Conservation (phyloP, 64 coral and sea anemone species). For the Montipora foliosa region DNA sequence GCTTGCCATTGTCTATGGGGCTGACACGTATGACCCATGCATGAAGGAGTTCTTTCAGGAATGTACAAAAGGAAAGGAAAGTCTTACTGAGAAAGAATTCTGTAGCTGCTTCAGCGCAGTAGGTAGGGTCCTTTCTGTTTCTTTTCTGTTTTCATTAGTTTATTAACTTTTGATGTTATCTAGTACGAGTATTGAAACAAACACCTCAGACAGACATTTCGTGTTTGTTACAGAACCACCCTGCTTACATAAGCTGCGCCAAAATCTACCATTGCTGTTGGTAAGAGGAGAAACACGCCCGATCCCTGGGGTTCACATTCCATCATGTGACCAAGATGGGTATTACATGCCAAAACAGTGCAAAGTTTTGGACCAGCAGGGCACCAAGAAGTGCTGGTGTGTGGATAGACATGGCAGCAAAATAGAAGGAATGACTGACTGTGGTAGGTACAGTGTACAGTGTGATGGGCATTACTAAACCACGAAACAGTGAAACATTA, state of each 20-base stretch:
- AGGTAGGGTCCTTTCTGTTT: slow-evolving; percentile 47
- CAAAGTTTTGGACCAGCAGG: slow-evolving; percentile 25
- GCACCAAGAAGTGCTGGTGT: slow-evolving; percentile 84
- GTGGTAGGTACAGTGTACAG: slow-evolving; percentile 48
- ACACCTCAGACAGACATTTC: background rate
- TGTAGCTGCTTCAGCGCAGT: slow-evolving; percentile 75
- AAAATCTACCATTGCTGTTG: slow-evolving; percentile 69
- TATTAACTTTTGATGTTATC: no score
- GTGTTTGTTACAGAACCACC: slow-evolving; percentile 55
- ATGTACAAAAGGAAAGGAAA: slow-evolving; percentile 79
- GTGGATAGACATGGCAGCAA: slow-evolving; percentile 85
- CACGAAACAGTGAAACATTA: no score
- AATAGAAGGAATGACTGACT: slow-evolving; percentile 75
- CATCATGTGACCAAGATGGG: slow-evolving; percentile 83
- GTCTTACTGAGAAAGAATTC: slow-evolving; percentile 67
- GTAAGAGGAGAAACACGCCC: slow-evolving; percentile 66
- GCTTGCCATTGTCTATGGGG: slow-evolving; percentile 51
- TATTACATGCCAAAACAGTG: slow-evolving; percentile 82
- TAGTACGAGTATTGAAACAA: no score
- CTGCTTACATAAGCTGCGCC: slow-evolving; percentile 71
- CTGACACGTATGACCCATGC: slow-evolving; percentile 53
- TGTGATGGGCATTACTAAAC: background rate
- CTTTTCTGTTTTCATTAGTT: no score
- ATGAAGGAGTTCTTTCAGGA: slow-evolving; percentile 74
- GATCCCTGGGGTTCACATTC: slow-evolving; percentile 74